A percentile compares a stretch with the other conserved stretches of the same genome.
Evolutionary conservation across 2,113 vertebrate species (phyloP).

Genomic region (Phalacrocorax brasilianus): DNA sequence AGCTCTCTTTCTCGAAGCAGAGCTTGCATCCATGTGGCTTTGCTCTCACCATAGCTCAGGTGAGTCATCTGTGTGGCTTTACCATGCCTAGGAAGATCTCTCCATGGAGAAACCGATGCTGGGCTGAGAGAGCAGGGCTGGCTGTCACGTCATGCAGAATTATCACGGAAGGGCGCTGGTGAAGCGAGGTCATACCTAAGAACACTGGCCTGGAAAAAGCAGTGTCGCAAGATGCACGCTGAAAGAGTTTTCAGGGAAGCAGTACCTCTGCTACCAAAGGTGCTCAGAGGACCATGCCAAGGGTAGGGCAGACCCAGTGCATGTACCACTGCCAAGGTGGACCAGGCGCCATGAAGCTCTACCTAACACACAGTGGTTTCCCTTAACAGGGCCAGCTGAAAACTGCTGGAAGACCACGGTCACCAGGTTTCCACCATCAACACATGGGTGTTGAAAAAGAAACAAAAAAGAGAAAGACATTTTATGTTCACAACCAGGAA

Average conservation of each 20-base stretch:
- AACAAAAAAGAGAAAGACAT: background rate
- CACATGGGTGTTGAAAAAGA: background rate
- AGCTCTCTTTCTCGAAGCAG: background rate
- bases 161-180: background rate
- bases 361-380: background rate
- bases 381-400: background rate
- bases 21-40: background rate
- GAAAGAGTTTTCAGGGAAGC: background rate
- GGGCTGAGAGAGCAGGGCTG: background rate
- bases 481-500: background rate
- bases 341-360: background rate
- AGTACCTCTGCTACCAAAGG: background rate
- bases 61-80: background rate
- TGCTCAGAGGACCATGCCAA: background rate
- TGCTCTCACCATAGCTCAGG: background rate
- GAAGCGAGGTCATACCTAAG: background rate
- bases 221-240: background rate
- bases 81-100: background rate
- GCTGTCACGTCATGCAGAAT: background rate
- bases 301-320: background rate
- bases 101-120: background rate
- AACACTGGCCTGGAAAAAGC: background rate
- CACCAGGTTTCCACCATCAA: background rate
- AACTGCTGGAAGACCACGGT: background rate
- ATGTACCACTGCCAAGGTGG: background rate